phyloP scores from a whole-genome alignment of 2,888 invertebrate genomes.

The Yponomeuta plumbellus region DNA sequence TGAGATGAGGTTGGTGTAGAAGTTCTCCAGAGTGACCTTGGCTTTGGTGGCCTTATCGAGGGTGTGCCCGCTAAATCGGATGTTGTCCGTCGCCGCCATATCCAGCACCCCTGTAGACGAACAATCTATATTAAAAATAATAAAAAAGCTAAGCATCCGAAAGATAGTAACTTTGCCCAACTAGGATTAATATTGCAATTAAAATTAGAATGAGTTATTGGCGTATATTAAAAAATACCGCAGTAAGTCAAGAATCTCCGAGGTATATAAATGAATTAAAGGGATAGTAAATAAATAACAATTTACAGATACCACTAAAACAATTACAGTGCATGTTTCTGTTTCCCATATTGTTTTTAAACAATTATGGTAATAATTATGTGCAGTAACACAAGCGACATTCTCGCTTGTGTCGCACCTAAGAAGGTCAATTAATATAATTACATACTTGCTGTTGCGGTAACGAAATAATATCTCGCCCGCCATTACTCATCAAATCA shows the following conservation, averaged over 20 bases:
- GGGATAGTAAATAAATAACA: not conserved
- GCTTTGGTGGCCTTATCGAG: slow-evolving; percentile 99
- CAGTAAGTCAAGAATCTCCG: too few relatives aligned
- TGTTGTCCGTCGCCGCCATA: slow-evolving; percentile 89
- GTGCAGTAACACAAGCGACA: not conserved
- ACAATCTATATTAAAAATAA: not conserved
- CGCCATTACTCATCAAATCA: not conserved
- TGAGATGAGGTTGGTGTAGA: slow-evolving; percentile 98
- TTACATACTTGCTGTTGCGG: not conserved
- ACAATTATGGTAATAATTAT: not conserved
- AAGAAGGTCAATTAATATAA: not conserved
- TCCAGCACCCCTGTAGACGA: slow-evolving; percentile 33
- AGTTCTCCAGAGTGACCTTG: slow-evolving; percentile 98
- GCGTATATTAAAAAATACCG: too few relatives aligned
- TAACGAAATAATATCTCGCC: not conserved
- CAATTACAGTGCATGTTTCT: not conserved
- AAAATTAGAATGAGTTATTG: too few relatives aligned
- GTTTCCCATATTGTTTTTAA: not conserved
- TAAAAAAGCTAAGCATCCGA: not conserved
- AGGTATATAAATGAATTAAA: not conserved
- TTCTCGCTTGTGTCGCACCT: not conserved
- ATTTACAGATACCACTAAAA: not conserved
- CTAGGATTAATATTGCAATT: too few relatives aligned
- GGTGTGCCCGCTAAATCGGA: slow-evolving; percentile 97
- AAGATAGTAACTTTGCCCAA: not conserved